These are phyloP conservation scores for Oplegnathus fasciatus DNA, from an alignment of 2,113 vertebrate genomes.

Conservation along the genomic window DNA sequence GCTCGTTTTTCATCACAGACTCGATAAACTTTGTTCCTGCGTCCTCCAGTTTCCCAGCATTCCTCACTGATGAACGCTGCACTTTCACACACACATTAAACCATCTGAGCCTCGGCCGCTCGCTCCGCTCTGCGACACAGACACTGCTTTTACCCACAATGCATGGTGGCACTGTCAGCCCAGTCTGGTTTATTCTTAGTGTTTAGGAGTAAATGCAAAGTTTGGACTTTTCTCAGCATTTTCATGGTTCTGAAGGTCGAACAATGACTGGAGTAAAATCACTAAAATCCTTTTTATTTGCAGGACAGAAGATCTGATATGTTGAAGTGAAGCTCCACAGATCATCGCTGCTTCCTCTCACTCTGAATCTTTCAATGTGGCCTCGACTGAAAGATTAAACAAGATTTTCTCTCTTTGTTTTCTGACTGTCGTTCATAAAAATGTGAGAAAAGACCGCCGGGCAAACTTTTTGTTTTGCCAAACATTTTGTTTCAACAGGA, in stretches of 20 bases:
- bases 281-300: too few species aligned
- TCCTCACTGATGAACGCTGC: slow-evolving; percentile 42
- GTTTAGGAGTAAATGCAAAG: neutral
- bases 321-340: too few species aligned
- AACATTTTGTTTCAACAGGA: too few species aligned
- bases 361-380: too few species aligned
- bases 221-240: too few species aligned
- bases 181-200: neutral
- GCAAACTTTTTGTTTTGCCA: too few species aligned
- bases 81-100: slow-evolving; percentile 30
- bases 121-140: neutral
- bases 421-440: too few species aligned
- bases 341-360: too few species aligned
- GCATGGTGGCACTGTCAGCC: neutral
- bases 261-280: neutral
- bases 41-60: slow-evolving; percentile 56
- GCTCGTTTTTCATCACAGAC: slow-evolving; percentile 19
- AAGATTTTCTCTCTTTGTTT: too few species aligned
- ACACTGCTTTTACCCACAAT: neutral
- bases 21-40: slow-evolving; percentile 47
- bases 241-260: neutral
- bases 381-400: too few species aligned
- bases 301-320: too few species aligned
- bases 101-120: neutral
- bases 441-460: too few species aligned